Base-by-base conservation (phyloP, 2,113 vertebrate genomes). In the Zingel zingel region DNA sequence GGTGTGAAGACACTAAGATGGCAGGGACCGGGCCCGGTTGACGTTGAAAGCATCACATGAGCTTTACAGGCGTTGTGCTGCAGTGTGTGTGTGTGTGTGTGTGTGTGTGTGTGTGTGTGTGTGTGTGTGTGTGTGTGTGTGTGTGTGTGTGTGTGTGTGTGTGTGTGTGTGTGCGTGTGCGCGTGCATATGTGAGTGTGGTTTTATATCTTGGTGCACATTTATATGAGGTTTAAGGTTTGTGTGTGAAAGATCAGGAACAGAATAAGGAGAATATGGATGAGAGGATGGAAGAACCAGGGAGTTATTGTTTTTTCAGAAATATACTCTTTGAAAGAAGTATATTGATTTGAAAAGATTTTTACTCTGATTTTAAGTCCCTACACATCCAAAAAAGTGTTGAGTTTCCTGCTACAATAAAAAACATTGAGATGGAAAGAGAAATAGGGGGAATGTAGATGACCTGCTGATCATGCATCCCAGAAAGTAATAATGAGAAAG, bases 1-100 rank as follows among this genome's bases (percentile, higher is more conserved):
- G 71, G 54, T 21, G 59, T 56, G 76, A 51, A 90, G 92, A 93
- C 92, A 81, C 61, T 91, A 92, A 93, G 91, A 93, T 88, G 91
- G 92, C 93, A 93, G 89, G 75, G 76, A 79, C 74, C 47, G 56
- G 81, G 79, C 53, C 89, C 18, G 47, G 10, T 25, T 88, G 89
- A 90, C 58, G 81, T 33, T 69, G 54, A 75, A 75, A 81, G 64
- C 89, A 79, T 87, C 78, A 77, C 61, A 68, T 23, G 65, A 73
- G 63, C 71, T 82, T 86, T 64, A 68, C 65, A 47, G 74, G 36
- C 74, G 39, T 76, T 54, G 67, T 78, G 64, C 43, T 50, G 81
- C 62, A 15, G 27, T 71, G 51, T 74, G 57, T 25, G 50, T 33
- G 30, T 18, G 56, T 39, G 63, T 25, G 56, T 25, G 45, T 48